Base-by-base conservation (phyloP, 2,888 invertebrate species). In the Hypolimnas misippus region DNA sequence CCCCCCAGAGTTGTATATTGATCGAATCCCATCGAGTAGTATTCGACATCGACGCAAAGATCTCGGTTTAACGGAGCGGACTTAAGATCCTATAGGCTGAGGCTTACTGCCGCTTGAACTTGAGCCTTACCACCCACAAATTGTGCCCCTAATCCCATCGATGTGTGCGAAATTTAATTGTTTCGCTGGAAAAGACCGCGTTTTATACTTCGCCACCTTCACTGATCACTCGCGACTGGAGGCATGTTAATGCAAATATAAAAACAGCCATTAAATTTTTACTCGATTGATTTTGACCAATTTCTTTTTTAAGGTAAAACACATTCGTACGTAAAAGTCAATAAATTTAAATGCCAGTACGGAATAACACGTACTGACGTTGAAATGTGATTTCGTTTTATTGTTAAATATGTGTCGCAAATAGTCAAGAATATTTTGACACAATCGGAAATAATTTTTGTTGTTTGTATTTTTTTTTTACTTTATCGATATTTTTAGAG, bases 261-360 rank as follows among this genome's bases (percentile, higher is more conserved):
- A 86, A 86, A 84, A 86, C 86, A 86, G 83, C 87, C 90, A 89
- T 91, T 89, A 89, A 87, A 89, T 91, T 87, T 84, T 76, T 86
- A 54, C 59, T 54, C 54, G 19, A 63, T 53, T 63, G 57, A 54
- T 53, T 62, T 57, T 50, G 31, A 61, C 50, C 61, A 42, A 53
- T 44, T 59, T 38, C 38, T 60, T 54, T 53, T 49, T 38, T 25
- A 49, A 35, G 7, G 42, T 21, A 38, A 54, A 46, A 25, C 62
- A 67, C 62, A 62, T 67, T 63, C 65, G 49, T 58, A 68, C 57
- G 58, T 63, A 42, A 65, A 62, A 62, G 62, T 63, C 65, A 49
- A 66, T 68, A 68, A 59, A 68, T 70, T 66, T 65, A 55, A 65
- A 66, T 58, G 57, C 44, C 35, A 63, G 46, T 31, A 29, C 42